These are phyloP conservation scores for Papilio machaon DNA, from an alignment of 1,140 invertebrate species.

Conservation along the genomic window DNA sequence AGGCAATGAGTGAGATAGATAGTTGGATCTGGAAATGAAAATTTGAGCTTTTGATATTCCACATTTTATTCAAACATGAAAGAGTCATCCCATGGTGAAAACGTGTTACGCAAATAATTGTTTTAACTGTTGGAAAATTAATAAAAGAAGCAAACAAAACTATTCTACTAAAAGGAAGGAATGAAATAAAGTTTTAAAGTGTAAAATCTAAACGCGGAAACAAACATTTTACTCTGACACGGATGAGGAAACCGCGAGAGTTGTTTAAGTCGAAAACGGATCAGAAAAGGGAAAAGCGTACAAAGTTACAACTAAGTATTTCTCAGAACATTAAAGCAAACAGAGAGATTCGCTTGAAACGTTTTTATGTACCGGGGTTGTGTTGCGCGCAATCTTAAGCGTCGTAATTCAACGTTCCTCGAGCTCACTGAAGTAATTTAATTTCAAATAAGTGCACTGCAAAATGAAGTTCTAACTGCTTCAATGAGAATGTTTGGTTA, in stretches of 20 bases:
- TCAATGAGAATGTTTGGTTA: constrained; percentile 8
- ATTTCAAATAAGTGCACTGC: constrained; percentile 53
- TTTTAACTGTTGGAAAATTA: neutral
- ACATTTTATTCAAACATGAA: neutral
- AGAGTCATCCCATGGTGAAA: neutral
- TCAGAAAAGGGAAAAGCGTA: constrained; percentile 1
- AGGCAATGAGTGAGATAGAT: neutral
- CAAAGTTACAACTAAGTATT: constrained; percentile 24
- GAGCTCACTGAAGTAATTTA: constrained; percentile 51
- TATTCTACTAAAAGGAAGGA: neutral
- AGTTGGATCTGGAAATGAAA: neutral
- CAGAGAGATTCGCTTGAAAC: constrained; percentile 25
- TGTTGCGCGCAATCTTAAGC: constrained; percentile 48
- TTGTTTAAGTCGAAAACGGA: constrained; percentile 10
- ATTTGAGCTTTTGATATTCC: neutral
- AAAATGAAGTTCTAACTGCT: constrained; percentile 45
- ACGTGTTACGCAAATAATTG: neutral
- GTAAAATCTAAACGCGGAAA: neutral
- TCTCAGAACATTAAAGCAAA: constrained; percentile 1
- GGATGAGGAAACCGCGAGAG: neutral
- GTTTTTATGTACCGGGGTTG: constrained; percentile 29
- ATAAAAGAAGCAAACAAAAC: neutral
- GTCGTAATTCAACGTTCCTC: constrained; percentile 48
- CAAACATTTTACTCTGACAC: constrained; percentile 4
- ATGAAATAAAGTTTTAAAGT: neutral